Evolutionary conservation across 92 coral and sea anemone species (phyloP).

Genomic region (Anthopleura xanthogrammica): DNA sequence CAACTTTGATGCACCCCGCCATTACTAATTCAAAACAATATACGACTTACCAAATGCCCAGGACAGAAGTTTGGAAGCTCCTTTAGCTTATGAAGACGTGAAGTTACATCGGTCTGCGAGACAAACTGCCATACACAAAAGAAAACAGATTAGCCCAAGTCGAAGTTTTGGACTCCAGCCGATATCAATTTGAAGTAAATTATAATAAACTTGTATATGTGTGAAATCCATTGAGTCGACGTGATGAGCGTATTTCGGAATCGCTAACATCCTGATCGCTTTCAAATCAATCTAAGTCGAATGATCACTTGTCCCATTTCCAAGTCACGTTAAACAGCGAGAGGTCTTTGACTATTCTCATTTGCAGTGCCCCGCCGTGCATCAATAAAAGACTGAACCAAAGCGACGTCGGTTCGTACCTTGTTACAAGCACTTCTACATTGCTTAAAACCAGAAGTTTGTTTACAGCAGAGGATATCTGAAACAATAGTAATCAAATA

Average conservation of each 20-base stretch:
- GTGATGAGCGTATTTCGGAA: slow-evolving; percentile 49
- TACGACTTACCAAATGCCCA: slow-evolving; percentile 89
- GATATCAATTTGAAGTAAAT: slow-evolving; percentile 67
- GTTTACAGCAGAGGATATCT: slow-evolving; percentile 87
- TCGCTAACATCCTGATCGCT: slow-evolving; percentile 40
- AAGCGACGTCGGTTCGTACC: slow-evolving; percentile 51
- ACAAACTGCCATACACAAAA: slow-evolving; percentile 67
- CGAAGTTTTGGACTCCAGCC: slow-evolving; percentile 56
- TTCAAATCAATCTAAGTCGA: slow-evolving; percentile 43
- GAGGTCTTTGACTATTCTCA: slow-evolving; percentile 34
- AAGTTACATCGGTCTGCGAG: slow-evolving; percentile 72
- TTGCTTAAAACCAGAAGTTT: slow-evolving; percentile 72
- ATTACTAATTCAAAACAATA: slow-evolving; percentile 28
- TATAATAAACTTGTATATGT: slow-evolving; percentile 71
- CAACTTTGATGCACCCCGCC: slow-evolving; percentile 43
- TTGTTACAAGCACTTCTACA: slow-evolving; percentile 85
- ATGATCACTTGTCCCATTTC: slow-evolving; percentile 36
- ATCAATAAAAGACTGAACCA: slow-evolving; percentile 41
- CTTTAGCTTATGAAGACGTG: slow-evolving; percentile 65
- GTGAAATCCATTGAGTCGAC: slow-evolving; percentile 50
- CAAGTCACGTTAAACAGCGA: slow-evolving; percentile 33
- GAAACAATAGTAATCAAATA: slow-evolving; percentile 48
- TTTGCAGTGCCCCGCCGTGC: slow-evolving; percentile 79
- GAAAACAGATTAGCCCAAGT: slow-evolving; percentile 30
- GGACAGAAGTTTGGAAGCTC: slow-evolving; percentile 94